A percentile compares a stretch with the other conserved stretches of the same genome.
These are phyloP conservation scores for Saimiri boliviensis DNA, from an alignment of 2,113 vertebrate genomes.

Conservation along the genomic window DNA sequence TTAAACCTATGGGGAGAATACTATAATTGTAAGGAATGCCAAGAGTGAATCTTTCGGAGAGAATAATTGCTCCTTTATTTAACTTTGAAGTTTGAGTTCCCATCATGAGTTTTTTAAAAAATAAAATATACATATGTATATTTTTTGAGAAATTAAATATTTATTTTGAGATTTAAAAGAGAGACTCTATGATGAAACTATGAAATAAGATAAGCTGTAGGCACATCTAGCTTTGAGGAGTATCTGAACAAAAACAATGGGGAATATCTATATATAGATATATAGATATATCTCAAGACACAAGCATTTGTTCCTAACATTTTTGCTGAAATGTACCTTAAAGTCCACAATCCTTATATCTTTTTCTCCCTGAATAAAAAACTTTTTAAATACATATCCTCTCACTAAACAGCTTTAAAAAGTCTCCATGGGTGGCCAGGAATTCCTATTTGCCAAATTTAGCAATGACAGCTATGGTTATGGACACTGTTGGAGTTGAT, in stretches of 20 bases:
- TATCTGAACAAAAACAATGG: background rate
- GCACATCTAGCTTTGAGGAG: background rate
- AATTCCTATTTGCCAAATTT: slow-evolving; percentile 28
- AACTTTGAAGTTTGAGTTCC: slow-evolving; percentile 11
- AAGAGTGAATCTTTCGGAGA: background rate
- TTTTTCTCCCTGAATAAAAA: background rate
- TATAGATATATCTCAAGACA: background rate
- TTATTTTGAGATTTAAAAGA: slow-evolving; percentile 44
- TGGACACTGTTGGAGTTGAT: background rate
- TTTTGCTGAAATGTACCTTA: slow-evolving; percentile 14
- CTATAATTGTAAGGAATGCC: background rate
- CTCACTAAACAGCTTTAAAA: background rate
- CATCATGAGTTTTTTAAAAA: background rate
- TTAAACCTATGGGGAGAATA: background rate
- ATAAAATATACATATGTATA: background rate
- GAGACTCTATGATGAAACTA: background rate
- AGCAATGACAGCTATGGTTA: background rate
- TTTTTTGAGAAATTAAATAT: background rate
- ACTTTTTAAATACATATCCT: background rate
- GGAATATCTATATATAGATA: background rate
- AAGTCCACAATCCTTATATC: background rate
- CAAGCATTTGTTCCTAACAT: background rate
- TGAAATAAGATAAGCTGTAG: background rate
- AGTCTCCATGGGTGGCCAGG: background rate
- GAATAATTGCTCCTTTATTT: background rate